Base-by-base conservation (phyloP, 2,888 invertebrate species). In the Pteria penguin region DNA sequence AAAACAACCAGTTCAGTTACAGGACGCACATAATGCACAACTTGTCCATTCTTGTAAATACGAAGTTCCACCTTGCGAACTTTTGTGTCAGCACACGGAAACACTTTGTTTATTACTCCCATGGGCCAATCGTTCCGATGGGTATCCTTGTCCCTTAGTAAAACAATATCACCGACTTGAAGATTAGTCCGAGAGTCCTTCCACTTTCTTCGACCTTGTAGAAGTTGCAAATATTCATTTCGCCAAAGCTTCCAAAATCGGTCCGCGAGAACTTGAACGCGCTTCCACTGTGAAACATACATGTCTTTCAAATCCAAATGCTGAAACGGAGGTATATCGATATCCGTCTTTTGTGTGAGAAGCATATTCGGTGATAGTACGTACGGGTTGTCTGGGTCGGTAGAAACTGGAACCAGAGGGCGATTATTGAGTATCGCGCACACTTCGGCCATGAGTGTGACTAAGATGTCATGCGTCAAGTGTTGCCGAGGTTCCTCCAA, bases 211-310 rank as follows among this genome's bases (percentile, higher is more conserved):
- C 79, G 36, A 11, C 36, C 8, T 54, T 79, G 81, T n/a, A 79
- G 55, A 11, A 65, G 27, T 31, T 68, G 72, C 1, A 79, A 63
- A 55, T 69, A 81, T 29, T 79, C 77, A 8, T 33, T 26, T 31
- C 58, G 33, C 81, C 81, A 81, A 4, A 71, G 57, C 1, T 5
- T 24, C 79, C 81, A 81, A 68, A 81, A 81, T 33, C 11, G 26
- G 32, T 79, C 65, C 0, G 79, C 75, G 2, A 81, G 31, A 22
- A 27, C 22, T 26, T 81, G 77, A 2, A 81, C 77, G 22, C 57
- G 63, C 36, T 76, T 77, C 77, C 79, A 80, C 32, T 75, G 67
- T 4, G 29, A 14, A 5, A 55, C 45, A 45, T 68, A 79, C 63
- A 76, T 29, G 26, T 72, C 75, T 57, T 68, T 77, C 2, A 78